Percentiles rank a stretch among this genome's conserved stretches.
Evolutionary conservation across 1,140 invertebrate species (phyloP).

Genomic region (Drosophila lacertosa): DNA sequence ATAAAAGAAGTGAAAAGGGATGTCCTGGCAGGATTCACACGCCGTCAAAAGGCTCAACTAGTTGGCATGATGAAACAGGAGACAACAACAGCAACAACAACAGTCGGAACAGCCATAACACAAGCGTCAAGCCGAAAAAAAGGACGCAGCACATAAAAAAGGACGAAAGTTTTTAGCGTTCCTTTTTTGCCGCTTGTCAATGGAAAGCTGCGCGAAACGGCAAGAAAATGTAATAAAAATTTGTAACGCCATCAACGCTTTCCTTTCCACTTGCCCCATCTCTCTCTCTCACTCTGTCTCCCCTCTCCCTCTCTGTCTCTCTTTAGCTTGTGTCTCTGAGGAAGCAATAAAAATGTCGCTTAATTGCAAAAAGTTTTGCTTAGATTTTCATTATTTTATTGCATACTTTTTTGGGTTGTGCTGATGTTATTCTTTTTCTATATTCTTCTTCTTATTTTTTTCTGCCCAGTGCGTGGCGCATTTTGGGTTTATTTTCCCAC

Average conservation of each 20-base stretch:
- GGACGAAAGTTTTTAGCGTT: constrained; percentile 39
- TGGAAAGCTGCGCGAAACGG: constrained; percentile 53
- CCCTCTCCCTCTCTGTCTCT: background rate
- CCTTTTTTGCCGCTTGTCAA: constrained; percentile 44
- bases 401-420: constrained; percentile 54
- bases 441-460: constrained; percentile 8
- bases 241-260: constrained; percentile 58
- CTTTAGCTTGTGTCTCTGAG: constrained; percentile 31
- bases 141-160: constrained; percentile 23
- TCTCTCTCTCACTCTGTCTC: background rate
- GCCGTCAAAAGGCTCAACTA: constrained; percentile 56
- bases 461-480: constrained; percentile 30
- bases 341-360: constrained; percentile 72
- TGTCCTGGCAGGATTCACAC: constrained; percentile 38
- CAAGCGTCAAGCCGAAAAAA: constrained; percentile 48
- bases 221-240: constrained; percentile 70
- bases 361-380: constrained; percentile 74
- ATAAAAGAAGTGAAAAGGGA: constrained; percentile 18
- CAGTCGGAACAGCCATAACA: constrained; percentile 9
- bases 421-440: constrained; percentile 14
- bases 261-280: background rate
- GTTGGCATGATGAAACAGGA: constrained; percentile 41
- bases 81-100: constrained; percentile 19
- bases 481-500: constrained; percentile 49
- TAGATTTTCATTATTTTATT: constrained; percentile 71